Base-by-base conservation (phyloP, 2,113 vertebrate genomes). In the Meriones unguiculatus region DNA sequence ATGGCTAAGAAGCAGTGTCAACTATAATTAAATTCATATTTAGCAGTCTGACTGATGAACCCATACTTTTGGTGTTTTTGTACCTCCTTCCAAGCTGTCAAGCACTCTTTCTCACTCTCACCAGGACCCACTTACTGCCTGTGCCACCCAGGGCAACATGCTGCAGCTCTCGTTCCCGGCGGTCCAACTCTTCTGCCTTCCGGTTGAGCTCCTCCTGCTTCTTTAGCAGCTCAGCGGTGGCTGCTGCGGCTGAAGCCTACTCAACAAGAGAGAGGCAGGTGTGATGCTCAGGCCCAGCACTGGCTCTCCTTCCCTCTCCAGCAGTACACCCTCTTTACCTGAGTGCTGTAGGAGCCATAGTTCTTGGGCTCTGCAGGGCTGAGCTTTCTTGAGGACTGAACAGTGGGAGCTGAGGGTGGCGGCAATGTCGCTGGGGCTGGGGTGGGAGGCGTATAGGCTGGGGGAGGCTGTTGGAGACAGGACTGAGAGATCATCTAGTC, bases 191-290 rank as follows among this genome's bases (percentile, higher is more conserved):
- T 85, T 98, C 98, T 0, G 99, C 99, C 96, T 99, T 99, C 91
- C 99, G 99, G 98, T 99, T 99, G 88, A 99, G 98, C 97, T 99
- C 99, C 98, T 99, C 99, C 98, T 99, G 99, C 96, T 99, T 99
- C 98, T 98, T 99, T 70, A 99, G 97, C 93, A 99, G 98, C 77
- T 99, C 99, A 0, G 99, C 99, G 0, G 99, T 99, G 73, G 99
- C 97, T 15, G 97, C 99, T 0, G 98, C 98, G 0, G 99, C 99
- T 0, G 98, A 98, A 0, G 99, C 99, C 90, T 98, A 97, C 88
- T 97, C 32, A 7, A 1, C 0, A 64, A 0, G 14, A 0, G 85
- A n/a, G 20, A 89, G 3, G n/a, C 30, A 72, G 28, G 12, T 0
- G 7, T 92, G 52, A 96, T 9, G 4, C 28, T 11, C 25, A n/a